Percentiles rank a stretch among this genome's conserved stretches.
Conservation (phyloP, 2,888 invertebrate species). For the Malacosoma neustria region DNA sequence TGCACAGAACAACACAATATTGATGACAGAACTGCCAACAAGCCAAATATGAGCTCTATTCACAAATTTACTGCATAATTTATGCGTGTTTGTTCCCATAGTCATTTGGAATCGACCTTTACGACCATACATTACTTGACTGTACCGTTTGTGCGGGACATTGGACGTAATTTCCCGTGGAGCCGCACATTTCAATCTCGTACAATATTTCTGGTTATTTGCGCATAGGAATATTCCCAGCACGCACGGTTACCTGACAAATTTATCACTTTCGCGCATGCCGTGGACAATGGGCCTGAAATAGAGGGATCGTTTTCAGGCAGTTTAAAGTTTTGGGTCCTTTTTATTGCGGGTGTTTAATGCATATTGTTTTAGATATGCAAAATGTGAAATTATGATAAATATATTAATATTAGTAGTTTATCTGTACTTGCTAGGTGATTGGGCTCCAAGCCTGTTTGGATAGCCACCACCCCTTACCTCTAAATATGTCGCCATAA, state of each 20-base stretch:
- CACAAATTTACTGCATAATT: not conserved
- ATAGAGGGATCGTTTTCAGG: slow-evolving; percentile 12
- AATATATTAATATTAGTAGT: too few relatives aligned
- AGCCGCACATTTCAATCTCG: slow-evolving; percentile 47
- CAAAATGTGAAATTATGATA: too few relatives aligned
- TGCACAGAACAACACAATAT: too few relatives aligned
- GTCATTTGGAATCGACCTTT: not conserved
- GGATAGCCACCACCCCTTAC: too few relatives aligned
- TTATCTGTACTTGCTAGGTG: too few relatives aligned
- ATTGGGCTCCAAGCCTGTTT: too few relatives aligned
- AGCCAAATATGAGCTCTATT: not conserved
- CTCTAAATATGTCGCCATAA: too few relatives aligned
- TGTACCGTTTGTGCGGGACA: slow-evolving; percentile 1
- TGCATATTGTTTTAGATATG: not conserved
- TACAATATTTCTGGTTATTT: slow-evolving; percentile 59
- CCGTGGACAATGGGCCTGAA: slow-evolving; percentile 17
- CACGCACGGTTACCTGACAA: slow-evolving; percentile 63
- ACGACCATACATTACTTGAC: not conserved
- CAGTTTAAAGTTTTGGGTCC: slow-evolving; percentile 1
- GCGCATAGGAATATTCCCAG: slow-evolving; percentile 47
- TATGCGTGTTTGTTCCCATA: not conserved
- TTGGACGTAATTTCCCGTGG: slow-evolving; percentile 36
- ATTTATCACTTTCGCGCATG: slow-evolving; percentile 61
- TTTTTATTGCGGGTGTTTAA: not conserved
- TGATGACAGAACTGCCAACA: not conserved